phyloP scores from a whole-genome alignment of 2,797 vertebrate genomes.

The Lagocephalus sceleratus region DNA sequence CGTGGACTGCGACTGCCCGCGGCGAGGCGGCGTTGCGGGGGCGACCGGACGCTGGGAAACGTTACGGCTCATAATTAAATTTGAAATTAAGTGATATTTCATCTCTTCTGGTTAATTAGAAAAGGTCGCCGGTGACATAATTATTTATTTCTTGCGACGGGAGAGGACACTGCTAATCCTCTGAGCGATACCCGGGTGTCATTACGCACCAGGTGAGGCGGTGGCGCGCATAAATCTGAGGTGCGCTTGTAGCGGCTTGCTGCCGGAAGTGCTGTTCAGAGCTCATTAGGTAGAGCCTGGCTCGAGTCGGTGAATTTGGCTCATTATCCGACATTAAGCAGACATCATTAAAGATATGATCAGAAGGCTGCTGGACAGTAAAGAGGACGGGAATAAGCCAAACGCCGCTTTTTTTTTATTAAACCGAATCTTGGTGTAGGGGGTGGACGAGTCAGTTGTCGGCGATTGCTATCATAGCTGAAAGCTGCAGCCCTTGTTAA shows the following conservation, averaged over 20 bases:
- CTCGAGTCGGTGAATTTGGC: conserved; percentile 9
- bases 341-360: conserved; percentile 23
- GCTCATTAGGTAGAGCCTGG: conserved; percentile 2
- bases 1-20: conserved; percentile 67
- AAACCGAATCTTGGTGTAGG: conserved; percentile 11
- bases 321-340: conserved; percentile 11
- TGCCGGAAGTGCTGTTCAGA: conserved; percentile 15
- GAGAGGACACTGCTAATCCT: conserved; percentile 56
- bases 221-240: conserved; percentile 7
- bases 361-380: conserved; percentile 12
- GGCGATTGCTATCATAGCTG: conserved; percentile 55
- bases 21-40: conserved; percentile 57
- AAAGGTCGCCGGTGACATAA: conserved; percentile 63
- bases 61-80: conserved; percentile 81
- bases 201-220: conserved; percentile 27
- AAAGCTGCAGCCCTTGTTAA: conserved; percentile 45
- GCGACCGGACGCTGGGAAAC: conserved; percentile 72
- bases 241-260: neutral
- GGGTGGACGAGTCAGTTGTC: conserved; percentile 16
- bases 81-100: conserved; percentile 83
- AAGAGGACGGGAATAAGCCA: conserved; percentile 35
- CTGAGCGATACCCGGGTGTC: conserved; percentile 40
- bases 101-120: conserved; percentile 79
- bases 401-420: conserved; percentile 41
- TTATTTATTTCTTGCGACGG: conserved; percentile 67